Base-by-base conservation (phyloP, 2,888 invertebrate species). In the Drosophila eohydei region DNA sequence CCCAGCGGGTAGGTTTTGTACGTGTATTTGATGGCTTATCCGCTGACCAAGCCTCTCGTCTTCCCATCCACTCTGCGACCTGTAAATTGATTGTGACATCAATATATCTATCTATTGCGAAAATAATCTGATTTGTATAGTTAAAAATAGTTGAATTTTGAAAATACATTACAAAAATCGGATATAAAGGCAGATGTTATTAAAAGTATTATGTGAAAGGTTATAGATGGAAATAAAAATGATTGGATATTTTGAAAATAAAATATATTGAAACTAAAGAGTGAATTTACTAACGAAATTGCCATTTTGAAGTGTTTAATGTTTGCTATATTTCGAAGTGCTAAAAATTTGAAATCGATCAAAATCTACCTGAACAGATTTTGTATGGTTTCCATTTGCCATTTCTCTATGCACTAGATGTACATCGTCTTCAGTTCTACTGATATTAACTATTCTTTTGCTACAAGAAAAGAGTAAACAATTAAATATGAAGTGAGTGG, bases 1-100 rank as follows among this genome's bases (percentile, higher is more conserved):
- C 95, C 96, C 96, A 96, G 86, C 95, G 95, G 61, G 95, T 95
- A 80, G 95, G 95, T 91, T 95, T 95, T 83, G 95, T 95, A 92
- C 95, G 94, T 91, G 94, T 93, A 93, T 95, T 95, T 90, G 91
- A 82, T 85, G 93, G 92, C 89, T 94, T 95, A 92, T 96, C 96
- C 44, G 97, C 97, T 89, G 97, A 97, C 97, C 97, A 97, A 36
- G 97, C 97, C 94, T 97, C 97, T 91, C 96, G 95, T 91, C 95
- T 94, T 89, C 95, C 95, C 91, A 94, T 94, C 96, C 96, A 96
- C 91, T 96, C 96, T 75, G 95, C 95, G 85, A 93, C 93, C 93
- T 93, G 65, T 4, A 80, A 74, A 21, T 8, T 16, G 8, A 41
- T 55, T 16, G 12, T 4, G 26, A 12, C 7, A 16, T 12, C 2